These are phyloP conservation scores for Cyphomyrus plagiostoma DNA, from an alignment of 2,113 vertebrate genomes.

Conservation along the genomic window DNA sequence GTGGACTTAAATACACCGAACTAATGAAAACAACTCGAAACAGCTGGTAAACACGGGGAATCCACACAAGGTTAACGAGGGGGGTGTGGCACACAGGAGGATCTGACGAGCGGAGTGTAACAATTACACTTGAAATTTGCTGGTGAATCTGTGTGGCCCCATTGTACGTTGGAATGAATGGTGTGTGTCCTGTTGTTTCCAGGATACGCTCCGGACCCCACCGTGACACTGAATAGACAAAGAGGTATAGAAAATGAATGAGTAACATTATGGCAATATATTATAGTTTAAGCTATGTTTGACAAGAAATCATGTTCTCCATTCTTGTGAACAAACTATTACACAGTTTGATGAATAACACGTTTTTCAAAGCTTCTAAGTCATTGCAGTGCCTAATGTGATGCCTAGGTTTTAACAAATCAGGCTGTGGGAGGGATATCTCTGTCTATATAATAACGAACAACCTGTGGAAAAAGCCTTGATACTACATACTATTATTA, in stretches of 20 bases:
- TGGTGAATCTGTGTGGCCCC: neutral
- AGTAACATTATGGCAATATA: neutral
- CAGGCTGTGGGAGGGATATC: neutral
- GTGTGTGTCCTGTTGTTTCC: neutral
- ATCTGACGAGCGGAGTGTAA: no score
- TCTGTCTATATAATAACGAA: neutral
- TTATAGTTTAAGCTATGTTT: neutral
- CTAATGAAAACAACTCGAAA: no score
- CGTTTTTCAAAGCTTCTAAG: neutral
- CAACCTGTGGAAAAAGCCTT: neutral
- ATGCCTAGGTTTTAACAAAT: neutral
- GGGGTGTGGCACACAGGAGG: no score
- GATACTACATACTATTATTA: neutral
- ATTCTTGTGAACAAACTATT: neutral
- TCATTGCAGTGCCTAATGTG: neutral
- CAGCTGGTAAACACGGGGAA: no score
- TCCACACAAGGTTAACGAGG: no score
- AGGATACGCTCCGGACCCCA: neutral
- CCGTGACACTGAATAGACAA: neutral
- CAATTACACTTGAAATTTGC: neutral
- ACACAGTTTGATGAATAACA: neutral
- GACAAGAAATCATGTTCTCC: neutral
- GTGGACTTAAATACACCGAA: no score
- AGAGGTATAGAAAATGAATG: neutral
- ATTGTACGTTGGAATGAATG: neutral